A percentile compares a stretch with the other conserved stretches of the same genome.
Conservation (phyloP, 1,140 invertebrate species). For the Micrasema longulum region DNA sequence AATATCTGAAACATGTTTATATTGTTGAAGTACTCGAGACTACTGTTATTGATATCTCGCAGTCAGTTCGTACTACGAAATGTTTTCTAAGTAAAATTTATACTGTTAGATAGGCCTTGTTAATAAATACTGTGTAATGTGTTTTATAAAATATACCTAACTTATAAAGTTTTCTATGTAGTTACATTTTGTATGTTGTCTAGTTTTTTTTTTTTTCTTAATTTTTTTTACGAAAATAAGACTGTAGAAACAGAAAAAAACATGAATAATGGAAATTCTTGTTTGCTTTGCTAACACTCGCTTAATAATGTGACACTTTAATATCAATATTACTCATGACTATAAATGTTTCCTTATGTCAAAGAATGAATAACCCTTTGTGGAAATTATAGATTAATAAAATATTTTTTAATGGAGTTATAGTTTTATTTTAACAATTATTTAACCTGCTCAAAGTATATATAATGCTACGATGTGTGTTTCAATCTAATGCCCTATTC, state of each 20-base stretch:
- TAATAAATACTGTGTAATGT: neutral
- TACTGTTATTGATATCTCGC: neutral
- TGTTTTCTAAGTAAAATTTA: conserved; percentile 10
- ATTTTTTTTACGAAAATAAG: too few relatives aligned
- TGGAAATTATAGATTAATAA: conserved; percentile 32
- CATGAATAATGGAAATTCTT: conserved; percentile 6
- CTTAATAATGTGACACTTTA: conserved; percentile 23
- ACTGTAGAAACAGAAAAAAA: conserved; percentile 3
- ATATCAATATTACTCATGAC: conserved; percentile 10
- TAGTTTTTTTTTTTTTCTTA: conserved; percentile 7
- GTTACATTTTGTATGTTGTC: conserved; percentile 25
- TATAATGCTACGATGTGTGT: too few relatives aligned
- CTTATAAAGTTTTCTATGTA: conserved; percentile 31
- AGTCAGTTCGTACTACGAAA: neutral
- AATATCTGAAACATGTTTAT: too few relatives aligned
- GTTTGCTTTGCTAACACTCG: conserved; percentile 25
- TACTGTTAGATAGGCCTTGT: conserved; percentile 28
- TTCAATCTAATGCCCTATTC: too few relatives aligned
- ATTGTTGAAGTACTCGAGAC: too few relatives aligned
- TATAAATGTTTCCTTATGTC: conserved; percentile 24
- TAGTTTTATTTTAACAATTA: conserved; percentile 1
- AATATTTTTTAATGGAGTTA: conserved; percentile 28
- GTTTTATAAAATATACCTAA: conserved; percentile 30
- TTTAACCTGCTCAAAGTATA: too few relatives aligned
- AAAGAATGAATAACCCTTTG: conserved; percentile 3